Conservation (phyloP, 2,888 invertebrate species). For the Cosmopolites sordidus region DNA sequence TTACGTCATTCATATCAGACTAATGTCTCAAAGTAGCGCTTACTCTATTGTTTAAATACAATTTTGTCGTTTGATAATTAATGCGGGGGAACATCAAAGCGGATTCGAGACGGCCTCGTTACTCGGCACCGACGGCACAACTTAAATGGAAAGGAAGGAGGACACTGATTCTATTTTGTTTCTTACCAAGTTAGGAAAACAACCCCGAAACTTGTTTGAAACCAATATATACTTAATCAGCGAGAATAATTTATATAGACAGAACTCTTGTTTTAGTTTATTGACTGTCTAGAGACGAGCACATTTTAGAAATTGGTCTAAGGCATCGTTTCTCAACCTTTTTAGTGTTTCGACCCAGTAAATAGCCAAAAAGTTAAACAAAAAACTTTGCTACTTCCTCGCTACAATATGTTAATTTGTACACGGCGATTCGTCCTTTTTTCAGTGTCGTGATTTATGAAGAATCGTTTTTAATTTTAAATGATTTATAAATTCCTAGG, state of each 20-base stretch:
- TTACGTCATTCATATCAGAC: conserved; percentile 29
- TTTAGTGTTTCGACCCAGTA: too few relatives aligned
- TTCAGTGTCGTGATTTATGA: too few relatives aligned
- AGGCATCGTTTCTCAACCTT: too few relatives aligned
- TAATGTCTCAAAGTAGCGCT: conserved; percentile 29
- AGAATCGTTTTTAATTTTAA: too few relatives aligned
- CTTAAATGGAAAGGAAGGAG: conserved; percentile 29
- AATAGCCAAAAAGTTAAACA: too few relatives aligned
- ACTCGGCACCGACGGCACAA: conserved; percentile 30
- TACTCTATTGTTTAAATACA: conserved; percentile 57
- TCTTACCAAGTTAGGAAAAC: conserved; percentile 26
- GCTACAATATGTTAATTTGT: too few relatives aligned
- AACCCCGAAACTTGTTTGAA: conserved; percentile 24
- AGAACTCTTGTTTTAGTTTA: conserved; percentile 21
- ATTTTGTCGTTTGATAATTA: conserved; percentile 60
- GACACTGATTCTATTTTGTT: conserved; percentile 31
- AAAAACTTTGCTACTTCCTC: too few relatives aligned
- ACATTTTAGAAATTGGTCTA: not conserved
- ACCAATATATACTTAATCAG: conserved; percentile 25
- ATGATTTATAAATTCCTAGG: too few relatives aligned
- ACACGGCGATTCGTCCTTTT: too few relatives aligned
- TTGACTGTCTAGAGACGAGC: not conserved
- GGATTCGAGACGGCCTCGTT: conserved; percentile 32
- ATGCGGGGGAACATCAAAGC: conserved; percentile 41
- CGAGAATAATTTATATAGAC: conserved; percentile 24